Evolutionary conservation across 2,797 vertebrate genomes (phyloP).

Genomic region (Rhadinocentrus ornatus): DNA sequence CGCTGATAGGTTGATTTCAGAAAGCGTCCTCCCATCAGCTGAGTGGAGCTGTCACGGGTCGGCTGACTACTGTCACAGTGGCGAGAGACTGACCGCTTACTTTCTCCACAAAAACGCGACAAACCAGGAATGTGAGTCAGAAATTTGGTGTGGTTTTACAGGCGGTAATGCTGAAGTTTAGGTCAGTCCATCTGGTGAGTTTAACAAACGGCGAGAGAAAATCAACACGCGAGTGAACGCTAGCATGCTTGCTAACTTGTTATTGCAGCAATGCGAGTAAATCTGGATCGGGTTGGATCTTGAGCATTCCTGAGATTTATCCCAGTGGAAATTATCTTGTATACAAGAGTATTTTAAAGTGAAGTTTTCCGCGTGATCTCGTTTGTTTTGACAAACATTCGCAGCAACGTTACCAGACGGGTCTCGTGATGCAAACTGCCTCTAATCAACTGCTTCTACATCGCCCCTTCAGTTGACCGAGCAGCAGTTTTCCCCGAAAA

Average conservation of each 20-base stretch:
- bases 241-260: slow-evolving; percentile 55
- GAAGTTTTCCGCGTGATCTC: background rate
- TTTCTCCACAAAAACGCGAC: background rate
- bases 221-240: background rate
- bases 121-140: background rate
- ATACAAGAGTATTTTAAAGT: background rate
- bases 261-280: background rate
- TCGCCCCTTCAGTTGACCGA: background rate
- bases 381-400: slow-evolving; percentile 7
- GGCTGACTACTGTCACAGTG: background rate
- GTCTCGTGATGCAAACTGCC: slow-evolving; percentile 61
- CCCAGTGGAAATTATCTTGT: fast-evolving
- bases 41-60: slow-evolving; percentile 32
- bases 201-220: background rate
- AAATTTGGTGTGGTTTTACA: background rate
- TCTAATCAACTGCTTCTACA: background rate
- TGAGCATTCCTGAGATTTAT: background rate
- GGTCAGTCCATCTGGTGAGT: slow-evolving; percentile 27
- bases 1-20: slow-evolving; percentile 34
- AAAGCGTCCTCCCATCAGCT: slow-evolving; percentile 60
- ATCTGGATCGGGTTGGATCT: background rate
- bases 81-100: background rate
- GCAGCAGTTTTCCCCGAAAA: background rate
- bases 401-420: slow-evolving; percentile 23
- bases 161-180: background rate